Evolutionary conservation across 2,888 invertebrate species (phyloP).

Genomic region (Dione juno): DNA sequence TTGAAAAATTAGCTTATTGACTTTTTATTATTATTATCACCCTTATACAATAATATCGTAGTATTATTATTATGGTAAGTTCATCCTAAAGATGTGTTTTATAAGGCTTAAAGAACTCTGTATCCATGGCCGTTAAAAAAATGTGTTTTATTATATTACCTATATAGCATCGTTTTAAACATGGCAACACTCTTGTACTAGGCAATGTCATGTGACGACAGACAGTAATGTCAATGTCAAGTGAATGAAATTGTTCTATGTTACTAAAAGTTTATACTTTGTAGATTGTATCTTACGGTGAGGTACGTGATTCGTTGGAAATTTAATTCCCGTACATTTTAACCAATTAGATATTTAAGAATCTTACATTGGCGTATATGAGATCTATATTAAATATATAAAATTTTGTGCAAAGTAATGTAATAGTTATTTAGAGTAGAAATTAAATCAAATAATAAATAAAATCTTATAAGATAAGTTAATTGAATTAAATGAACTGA

Average conservation of each 20-base stretch:
- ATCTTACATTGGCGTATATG: neutral
- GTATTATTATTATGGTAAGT: too few relatives aligned
- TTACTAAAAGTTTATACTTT: constrained; percentile 15
- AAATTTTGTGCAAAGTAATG: constrained; percentile 35
- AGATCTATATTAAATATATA: constrained; percentile 22
- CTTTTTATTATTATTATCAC: too few relatives aligned
- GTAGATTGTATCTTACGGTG: neutral
- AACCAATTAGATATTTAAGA: constrained; percentile 32
- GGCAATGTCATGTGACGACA: constrained; percentile 45
- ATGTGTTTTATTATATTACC: too few relatives aligned
- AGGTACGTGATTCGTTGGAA: constrained; percentile 31
- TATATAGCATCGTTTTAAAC: neutral
- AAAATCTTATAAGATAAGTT: constrained; percentile 32
- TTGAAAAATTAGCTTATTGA: too few relatives aligned
- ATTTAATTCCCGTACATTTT: constrained; percentile 1
- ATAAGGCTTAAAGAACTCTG: too few relatives aligned
- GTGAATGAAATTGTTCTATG: constrained; percentile 30
- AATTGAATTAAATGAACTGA: constrained; percentile 37
- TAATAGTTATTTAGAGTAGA: constrained; percentile 31
- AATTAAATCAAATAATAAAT: too few relatives aligned
- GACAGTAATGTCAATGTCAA: constrained; percentile 39
- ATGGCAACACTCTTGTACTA: constrained; percentile 28
- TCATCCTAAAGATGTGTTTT: too few relatives aligned
- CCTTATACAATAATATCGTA: too few relatives aligned
- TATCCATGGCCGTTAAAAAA: too few relatives aligned